Conservation (phyloP, 2,113 vertebrate species). For the Eonycteris spelaea region DNA sequence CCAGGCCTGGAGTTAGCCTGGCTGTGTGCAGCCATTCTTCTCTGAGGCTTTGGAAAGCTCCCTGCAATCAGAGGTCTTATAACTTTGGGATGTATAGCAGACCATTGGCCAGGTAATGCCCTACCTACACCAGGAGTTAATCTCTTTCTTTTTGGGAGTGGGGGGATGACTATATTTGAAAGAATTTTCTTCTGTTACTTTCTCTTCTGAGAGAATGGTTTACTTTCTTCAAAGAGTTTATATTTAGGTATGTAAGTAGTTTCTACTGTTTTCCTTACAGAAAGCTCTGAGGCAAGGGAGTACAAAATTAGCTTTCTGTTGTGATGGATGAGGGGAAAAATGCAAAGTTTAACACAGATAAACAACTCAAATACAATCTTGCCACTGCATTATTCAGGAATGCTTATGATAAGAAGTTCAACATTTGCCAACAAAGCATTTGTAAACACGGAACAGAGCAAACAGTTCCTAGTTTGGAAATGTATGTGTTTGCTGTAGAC, state of each 20-base stretch:
- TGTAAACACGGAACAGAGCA: slow-evolving; percentile 47
- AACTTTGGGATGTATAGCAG: not conserved
- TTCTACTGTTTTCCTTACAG: not conserved
- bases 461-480: slow-evolving; percentile 35
- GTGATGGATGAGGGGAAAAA: not conserved
- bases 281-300: not conserved
- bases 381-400: slow-evolving; percentile 33
- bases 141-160: not conserved
- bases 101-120: not conserved
- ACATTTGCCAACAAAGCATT: slow-evolving; percentile 49
- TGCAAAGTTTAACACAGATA: not conserved
- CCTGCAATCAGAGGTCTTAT: not conserved
- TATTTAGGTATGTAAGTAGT: not conserved
- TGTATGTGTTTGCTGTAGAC: not conserved
- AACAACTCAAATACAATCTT: not conserved
- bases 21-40: not conserved
- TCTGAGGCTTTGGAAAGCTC: not conserved
- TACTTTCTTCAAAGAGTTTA: not conserved
- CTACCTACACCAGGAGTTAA: not conserved
- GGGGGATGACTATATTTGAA: not conserved
- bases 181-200: not conserved
- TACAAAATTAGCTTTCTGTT: not conserved
- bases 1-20: fast-evolving
- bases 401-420: slow-evolving; percentile 53
- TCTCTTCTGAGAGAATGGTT: not conserved